These are phyloP conservation scores for Heteromurus nitidus DNA, from an alignment of 2,888 invertebrate species.

Conservation along the genomic window DNA sequence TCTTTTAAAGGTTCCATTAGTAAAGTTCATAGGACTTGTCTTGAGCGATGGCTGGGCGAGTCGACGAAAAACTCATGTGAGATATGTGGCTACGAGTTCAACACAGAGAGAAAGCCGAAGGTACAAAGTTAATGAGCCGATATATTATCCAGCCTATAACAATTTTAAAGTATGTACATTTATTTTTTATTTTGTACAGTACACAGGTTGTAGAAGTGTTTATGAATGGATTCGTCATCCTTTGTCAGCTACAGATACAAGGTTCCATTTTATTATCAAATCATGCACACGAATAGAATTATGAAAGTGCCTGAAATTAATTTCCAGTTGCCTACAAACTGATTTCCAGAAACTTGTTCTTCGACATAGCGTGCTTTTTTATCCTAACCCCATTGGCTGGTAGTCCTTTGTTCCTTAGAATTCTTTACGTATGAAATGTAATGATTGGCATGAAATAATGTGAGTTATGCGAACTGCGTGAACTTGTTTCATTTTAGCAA, in stretches of 20 bases:
- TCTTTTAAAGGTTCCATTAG: constrained; percentile 71
- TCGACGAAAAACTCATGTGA: constrained; percentile 71
- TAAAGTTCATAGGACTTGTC: constrained; percentile 70
- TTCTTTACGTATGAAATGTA: too few relatives aligned
- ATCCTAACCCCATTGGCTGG: constrained; percentile 76
- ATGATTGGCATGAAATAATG: too few relatives aligned
- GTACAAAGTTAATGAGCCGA: constrained; percentile 36
- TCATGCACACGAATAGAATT: background rate
- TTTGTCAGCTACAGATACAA: constrained; percentile 65
- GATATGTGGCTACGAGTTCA: constrained; percentile 66
- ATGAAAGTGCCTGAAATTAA: background rate
- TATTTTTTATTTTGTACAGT: constrained; percentile 50
- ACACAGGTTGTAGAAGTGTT: constrained; percentile 66
- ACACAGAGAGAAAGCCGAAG: constrained; percentile 69
- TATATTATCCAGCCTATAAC: background rate
- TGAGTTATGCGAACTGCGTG: too few relatives aligned
- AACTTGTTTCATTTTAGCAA: too few relatives aligned
- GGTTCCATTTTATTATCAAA: constrained; percentile 34
- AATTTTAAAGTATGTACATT: background rate
- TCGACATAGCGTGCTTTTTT: constrained; percentile 76
- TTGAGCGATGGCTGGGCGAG: constrained; percentile 73
- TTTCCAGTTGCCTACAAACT: background rate
- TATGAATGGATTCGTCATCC: constrained; percentile 71
- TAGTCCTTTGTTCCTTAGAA: too few relatives aligned
- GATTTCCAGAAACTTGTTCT: constrained; percentile 75